phyloP scores from a whole-genome alignment of 2,113 vertebrate species.

The Myotis yumanensis region DNA sequence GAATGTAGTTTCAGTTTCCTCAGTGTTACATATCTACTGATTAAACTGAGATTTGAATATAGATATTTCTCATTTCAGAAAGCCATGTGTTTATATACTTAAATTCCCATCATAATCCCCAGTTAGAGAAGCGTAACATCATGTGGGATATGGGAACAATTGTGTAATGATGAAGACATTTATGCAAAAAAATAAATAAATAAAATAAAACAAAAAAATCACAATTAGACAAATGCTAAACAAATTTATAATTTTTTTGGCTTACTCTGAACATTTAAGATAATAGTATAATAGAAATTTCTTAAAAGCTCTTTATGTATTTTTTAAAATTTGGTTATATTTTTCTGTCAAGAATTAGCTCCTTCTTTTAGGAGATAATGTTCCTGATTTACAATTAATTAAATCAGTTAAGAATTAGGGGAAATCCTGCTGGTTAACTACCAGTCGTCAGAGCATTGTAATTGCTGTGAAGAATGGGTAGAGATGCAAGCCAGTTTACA shows the following conservation, averaged over 20 bases:
- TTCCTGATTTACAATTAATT: neutral
- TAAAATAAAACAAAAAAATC: neutral
- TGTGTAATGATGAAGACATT: neutral
- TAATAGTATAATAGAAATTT: neutral
- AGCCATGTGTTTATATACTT: neutral
- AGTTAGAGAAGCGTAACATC: neutral
- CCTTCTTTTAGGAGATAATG: neutral
- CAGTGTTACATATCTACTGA: neutral
- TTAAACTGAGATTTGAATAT: neutral
- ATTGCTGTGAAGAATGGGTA: neutral
- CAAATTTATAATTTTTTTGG: neutral
- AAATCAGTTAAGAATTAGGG: neutral
- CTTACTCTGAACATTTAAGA: neutral
- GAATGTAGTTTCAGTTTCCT: neutral
- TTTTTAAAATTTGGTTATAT: neutral
- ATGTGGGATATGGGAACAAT: neutral
- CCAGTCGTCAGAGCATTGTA: neutral
- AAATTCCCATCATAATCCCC: neutral
- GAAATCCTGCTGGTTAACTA: neutral
- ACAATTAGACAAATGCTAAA: neutral
- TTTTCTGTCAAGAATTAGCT: neutral
- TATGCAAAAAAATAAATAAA: neutral
- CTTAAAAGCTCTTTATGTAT: neutral
- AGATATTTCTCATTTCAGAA: neutral
- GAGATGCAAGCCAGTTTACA: neutral